Conservation (phyloP, 2,888 invertebrate genomes). For the Lepidocyrtoides sp. region DNA sequence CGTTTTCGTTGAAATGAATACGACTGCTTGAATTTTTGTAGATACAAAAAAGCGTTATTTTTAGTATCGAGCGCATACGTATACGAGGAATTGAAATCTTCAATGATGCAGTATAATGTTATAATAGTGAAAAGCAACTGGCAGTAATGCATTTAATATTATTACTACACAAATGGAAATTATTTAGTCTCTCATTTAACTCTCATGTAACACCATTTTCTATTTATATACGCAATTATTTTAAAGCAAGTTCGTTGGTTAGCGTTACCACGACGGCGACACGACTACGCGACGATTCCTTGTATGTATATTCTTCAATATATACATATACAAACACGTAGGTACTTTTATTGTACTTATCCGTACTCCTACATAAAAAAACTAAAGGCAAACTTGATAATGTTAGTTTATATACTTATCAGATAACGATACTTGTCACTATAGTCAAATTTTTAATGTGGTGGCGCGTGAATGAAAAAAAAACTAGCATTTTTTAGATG, state of each 20-base stretch:
- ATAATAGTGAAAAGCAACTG: neutral
- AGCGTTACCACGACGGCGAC: neutral
- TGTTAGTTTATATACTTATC: neutral
- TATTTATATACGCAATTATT: neutral
- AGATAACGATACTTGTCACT: neutral
- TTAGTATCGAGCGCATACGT: neutral
- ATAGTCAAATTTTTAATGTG: neutral
- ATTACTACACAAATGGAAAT: neutral
- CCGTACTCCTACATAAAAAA: neutral
- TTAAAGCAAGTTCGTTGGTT: slow-evolving; percentile 7
- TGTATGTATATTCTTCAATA: slow-evolving; percentile 51
- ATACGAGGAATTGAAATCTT: neutral
- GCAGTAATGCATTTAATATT: neutral
- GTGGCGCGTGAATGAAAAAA: no score
- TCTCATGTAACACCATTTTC: slow-evolving; percentile 12
- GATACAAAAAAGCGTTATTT: neutral
- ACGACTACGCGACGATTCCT: slow-evolving; percentile 31
- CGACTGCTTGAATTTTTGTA: no score
- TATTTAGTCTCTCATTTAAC: neutral
- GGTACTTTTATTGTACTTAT: slow-evolving; percentile 56
- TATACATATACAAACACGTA: slow-evolving; percentile 51
- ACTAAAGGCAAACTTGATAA: neutral
- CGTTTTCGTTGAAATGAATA: neutral
- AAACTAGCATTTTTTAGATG: no score
- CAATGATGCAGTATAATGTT: neutral